Evolutionary conservation across 2,797 vertebrate genomes (phyloP), one percentile per base, ranked within the genome.

Genomic region (Carapus acus): DNA sequence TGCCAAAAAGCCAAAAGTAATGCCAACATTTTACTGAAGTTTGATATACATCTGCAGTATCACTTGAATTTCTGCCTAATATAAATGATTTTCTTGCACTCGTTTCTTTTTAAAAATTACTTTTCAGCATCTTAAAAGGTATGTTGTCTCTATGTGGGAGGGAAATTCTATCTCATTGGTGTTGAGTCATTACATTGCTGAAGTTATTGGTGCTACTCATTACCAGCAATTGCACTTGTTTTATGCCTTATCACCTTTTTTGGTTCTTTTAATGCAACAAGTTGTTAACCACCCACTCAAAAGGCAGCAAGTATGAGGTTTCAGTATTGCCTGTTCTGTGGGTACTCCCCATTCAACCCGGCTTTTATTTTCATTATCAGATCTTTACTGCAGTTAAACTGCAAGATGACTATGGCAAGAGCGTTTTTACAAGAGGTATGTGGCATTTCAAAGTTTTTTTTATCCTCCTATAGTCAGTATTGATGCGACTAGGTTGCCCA

Each of bases 201-300:
- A 61, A 73, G 43, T 46, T 58, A 71, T 86, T 67, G 83, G 84
- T 86, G 84, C 85, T 86, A 85, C 54, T 77, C 80, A 55, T 77
- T 71, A 82, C 78, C 82, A 83, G 81, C 78, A 78, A 76, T 5
- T 76, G 64, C 67, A 69, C 71, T 74, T 83, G 49, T 76, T 69
- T 81, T 78, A 69, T 78, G 76, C 73, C 77, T 79, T 82, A 76
- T 69, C 42, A 65, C 58, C 67, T 37, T 27, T 27, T 66, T 56
- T 58, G 44, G 65, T 81, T 83, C 59, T 75, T 71, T 82, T 71
- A 46, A 70, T 73, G 77, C 73, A 75, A 79, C 74, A 75, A 65
- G 62, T 72, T n/a, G n/a, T n/a, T 76, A 66, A 78, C 76, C 81
- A 77, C 82, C 80, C 81, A 69, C 58, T 70, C 65, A 66, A 77